phyloP scores from a whole-genome alignment of 2,113 vertebrate genomes.

The Spermophilus dauricus region DNA sequence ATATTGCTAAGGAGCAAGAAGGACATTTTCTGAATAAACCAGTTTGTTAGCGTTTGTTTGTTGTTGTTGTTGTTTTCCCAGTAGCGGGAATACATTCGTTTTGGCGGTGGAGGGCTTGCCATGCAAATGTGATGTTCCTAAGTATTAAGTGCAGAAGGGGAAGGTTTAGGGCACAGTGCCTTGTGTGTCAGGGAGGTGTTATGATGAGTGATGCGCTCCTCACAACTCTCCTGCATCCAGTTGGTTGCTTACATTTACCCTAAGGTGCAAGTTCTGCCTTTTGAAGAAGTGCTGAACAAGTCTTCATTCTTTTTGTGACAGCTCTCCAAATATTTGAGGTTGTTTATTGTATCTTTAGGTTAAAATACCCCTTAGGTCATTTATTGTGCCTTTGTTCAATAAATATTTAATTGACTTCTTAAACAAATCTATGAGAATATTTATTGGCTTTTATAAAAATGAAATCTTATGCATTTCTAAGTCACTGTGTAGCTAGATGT shows the following conservation, averaged over 20 bases:
- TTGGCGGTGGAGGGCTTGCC: neutral
- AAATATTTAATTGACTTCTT: constrained; percentile 77
- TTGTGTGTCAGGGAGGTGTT: too few relatives aligned
- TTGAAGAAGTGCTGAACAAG: neutral
- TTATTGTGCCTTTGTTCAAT: constrained; percentile 74
- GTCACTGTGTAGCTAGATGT: neutral
- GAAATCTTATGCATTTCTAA: neutral
- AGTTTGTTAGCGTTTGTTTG: neutral
- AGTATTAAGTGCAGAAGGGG: too few relatives aligned
- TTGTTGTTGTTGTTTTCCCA: too few relatives aligned
- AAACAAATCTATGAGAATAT: too few relatives aligned
- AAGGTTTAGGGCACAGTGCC: neutral
- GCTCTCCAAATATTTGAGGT: constrained; percentile 7
- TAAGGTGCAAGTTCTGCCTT: neutral
- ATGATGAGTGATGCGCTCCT: neutral
- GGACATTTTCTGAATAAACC: neutral
- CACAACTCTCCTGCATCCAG: neutral
- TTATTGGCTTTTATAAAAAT: neutral
- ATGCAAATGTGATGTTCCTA: neutral
- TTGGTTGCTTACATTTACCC: neutral
- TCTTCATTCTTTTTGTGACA: neutral
- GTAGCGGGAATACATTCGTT: neutral
- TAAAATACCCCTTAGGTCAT: constrained; percentile 3
- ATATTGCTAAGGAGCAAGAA: neutral
- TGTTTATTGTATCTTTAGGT: constrained; percentile 11